Percentiles rank a stretch among this genome's conserved stretches.
Evolutionary conservation across 1,140 invertebrate species (phyloP).

Genomic region (Oedothorax gibbosus): DNA sequence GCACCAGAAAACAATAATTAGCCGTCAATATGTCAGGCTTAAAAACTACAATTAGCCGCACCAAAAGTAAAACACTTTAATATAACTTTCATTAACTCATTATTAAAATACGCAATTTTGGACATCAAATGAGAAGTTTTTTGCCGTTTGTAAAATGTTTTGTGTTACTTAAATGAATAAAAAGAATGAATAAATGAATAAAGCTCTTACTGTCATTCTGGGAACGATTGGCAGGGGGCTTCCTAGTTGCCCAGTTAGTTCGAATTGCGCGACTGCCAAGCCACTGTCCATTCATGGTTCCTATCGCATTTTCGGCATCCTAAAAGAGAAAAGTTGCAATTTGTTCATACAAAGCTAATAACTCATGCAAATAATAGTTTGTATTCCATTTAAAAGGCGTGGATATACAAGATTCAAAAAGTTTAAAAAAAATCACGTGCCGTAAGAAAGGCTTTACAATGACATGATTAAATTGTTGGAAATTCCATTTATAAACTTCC

Average conservation of each 20-base stretch:
- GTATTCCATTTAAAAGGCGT: neutral
- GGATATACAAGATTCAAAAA: neutral
- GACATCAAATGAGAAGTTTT: too few species aligned
- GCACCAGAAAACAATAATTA: too few species aligned
- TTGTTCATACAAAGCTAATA: neutral
- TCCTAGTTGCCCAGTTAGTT: conserved; percentile 99
- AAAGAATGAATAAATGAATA: neutral
- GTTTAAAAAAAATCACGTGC: too few species aligned
- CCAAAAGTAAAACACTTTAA: too few species aligned
- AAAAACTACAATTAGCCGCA: too few species aligned
- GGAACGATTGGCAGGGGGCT: conserved; percentile 77
- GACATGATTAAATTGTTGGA: too few species aligned
- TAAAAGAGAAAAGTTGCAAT: conserved; percentile 67
- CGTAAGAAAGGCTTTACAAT: too few species aligned
- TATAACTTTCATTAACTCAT: too few species aligned
- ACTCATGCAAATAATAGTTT: neutral
- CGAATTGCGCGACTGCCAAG: conserved; percentile 95
- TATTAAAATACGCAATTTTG: too few species aligned
- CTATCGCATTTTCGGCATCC: conserved; percentile 98
- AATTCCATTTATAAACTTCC: too few species aligned
- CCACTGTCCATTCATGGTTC: conserved; percentile 99
- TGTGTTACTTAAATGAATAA: neutral
- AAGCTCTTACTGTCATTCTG: conserved; percentile 68
- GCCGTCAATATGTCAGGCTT: too few species aligned
- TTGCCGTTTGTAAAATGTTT: too few species aligned